Evolutionary conservation across 2,113 vertebrate species (phyloP).

Genomic region (Pavo muticus): DNA sequence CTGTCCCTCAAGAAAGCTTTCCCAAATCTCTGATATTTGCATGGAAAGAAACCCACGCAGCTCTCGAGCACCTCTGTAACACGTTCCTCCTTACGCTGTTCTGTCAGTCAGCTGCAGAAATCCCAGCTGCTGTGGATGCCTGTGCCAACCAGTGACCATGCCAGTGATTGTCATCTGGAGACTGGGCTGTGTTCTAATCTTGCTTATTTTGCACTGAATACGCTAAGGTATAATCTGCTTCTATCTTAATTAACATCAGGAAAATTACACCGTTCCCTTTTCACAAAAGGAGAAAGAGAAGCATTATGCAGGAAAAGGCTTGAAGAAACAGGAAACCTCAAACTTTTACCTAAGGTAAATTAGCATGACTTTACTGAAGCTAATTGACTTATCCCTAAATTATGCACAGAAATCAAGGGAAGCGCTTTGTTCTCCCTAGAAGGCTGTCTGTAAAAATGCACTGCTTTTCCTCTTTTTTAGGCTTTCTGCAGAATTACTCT

Average conservation of each 20-base stretch:
- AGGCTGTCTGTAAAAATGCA: neutral
- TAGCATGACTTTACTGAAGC: neutral
- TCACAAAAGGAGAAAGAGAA: neutral
- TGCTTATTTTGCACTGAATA: neutral
- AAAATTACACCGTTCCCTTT: neutral
- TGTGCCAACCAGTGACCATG: fast-evolving
- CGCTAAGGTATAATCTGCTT: neutral
- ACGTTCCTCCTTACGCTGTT: fast-evolving
- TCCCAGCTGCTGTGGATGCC: fast-evolving
- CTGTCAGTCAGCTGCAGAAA: fast-evolving
- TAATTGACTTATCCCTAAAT: conserved; percentile 23
- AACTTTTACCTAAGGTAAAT: conserved; percentile 21
- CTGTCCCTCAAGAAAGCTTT: fast-evolving
- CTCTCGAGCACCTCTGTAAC: fast-evolving
- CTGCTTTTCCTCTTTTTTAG: neutral
- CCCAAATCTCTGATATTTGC: fast-evolving
- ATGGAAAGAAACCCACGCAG: neutral
- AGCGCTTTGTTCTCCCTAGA: neutral
- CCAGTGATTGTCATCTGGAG: neutral
- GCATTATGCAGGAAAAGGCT: neutral
- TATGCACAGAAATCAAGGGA: conserved; percentile 10
- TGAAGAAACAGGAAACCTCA: conserved; percentile 15
- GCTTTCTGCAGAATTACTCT: neutral
- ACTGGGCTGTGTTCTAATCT: neutral
- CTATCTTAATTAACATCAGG: conserved; percentile 44